Evolutionary conservation across 2,888 invertebrate genomes (phyloP).

Genomic region (Epirrita christyi): DNA sequence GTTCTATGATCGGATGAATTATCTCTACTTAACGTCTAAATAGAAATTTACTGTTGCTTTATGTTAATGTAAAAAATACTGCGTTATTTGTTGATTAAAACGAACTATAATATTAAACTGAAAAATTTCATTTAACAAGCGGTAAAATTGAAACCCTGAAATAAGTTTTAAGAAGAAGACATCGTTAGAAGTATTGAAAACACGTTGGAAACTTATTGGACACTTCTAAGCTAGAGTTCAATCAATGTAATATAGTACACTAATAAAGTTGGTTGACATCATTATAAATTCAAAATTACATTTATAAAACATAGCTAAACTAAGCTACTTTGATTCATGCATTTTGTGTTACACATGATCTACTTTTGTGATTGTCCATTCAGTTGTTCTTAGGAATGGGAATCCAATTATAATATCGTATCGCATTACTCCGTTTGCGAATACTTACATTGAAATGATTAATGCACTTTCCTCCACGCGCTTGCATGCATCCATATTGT

Average conservation of each 20-base stretch:
- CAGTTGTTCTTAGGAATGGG: neutral
- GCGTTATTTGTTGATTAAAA: neutral
- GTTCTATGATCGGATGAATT: neutral
- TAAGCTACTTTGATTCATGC: no score
- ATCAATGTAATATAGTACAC: no score
- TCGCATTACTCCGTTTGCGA: constrained; percentile 24
- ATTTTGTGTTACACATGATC: no score
- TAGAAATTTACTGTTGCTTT: neutral
- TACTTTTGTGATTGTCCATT: no score
- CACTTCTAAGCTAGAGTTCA: constrained; percentile 42
- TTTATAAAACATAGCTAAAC: no score
- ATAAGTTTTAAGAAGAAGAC: constrained; percentile 59
- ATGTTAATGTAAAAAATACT: neutral
- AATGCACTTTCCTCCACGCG: constrained; percentile 33
- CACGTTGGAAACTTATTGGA: constrained; percentile 49
- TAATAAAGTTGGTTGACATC: no score
- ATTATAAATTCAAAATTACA: no score
- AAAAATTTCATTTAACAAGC: constrained; percentile 36
- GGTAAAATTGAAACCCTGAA: constrained; percentile 48
- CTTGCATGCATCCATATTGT: constrained; percentile 35
- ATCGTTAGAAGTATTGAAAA: constrained; percentile 60
- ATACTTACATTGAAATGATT: constrained; percentile 27
- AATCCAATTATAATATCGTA: constrained; percentile 25
- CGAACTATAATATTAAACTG: neutral
- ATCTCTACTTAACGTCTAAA: neutral